phyloP scores from a whole-genome alignment of 2,113 vertebrate genomes.

The Prolemur simus region DNA sequence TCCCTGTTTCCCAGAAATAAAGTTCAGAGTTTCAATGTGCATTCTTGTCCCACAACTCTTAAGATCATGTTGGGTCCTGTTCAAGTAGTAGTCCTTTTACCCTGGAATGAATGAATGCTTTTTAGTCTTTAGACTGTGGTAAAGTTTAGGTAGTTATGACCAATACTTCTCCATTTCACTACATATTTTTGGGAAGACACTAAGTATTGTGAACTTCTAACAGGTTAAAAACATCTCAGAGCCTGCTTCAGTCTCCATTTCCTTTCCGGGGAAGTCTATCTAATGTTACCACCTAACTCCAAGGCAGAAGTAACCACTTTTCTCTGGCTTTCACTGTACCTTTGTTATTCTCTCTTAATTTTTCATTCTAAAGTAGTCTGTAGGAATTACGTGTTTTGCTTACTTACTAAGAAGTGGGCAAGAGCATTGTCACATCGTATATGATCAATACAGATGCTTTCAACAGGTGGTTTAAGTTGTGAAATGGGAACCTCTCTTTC shows the following conservation, averaged over 20 bases:
- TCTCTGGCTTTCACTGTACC: background rate
- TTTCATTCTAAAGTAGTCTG: slow-evolving; percentile 9
- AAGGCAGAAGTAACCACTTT: slow-evolving; percentile 26
- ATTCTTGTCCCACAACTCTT: background rate
- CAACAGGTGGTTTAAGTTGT: background rate
- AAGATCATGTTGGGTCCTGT: background rate
- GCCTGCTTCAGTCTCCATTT: background rate
- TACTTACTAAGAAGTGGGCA: slow-evolving; percentile 22
- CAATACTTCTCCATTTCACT: background rate
- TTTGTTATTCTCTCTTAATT: background rate
- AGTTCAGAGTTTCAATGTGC: background rate
- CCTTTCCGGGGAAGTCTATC: background rate
- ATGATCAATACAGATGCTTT: background rate
- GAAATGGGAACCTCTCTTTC: background rate
- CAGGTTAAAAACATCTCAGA: background rate
- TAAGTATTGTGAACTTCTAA: background rate
- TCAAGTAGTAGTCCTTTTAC: background rate
- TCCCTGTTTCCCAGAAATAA: background rate
- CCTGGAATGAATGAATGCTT: background rate
- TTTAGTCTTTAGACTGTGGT: background rate
- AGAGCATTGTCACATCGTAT: background rate
- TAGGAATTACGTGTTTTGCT: slow-evolving; percentile 2
- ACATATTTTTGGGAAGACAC: slow-evolving; percentile 2
- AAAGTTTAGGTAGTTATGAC: background rate
- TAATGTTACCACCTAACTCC: background rate